Percentiles rank a stretch among this genome's conserved stretches.
Evolutionary conservation across 1,140 invertebrate species (phyloP).

Genomic region (Phthorimaea operculella): DNA sequence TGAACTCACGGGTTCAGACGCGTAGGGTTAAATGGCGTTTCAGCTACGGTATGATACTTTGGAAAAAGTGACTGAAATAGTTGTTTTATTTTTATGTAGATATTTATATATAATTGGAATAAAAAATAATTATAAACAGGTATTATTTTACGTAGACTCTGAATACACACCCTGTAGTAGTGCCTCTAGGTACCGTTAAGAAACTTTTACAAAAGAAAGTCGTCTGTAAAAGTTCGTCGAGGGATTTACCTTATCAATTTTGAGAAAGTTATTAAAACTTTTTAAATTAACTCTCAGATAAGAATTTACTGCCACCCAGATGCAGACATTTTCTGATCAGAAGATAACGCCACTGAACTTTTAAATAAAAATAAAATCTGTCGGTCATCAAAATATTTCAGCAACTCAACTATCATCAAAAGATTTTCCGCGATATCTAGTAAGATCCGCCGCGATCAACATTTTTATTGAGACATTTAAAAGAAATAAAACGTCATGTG

Average conservation of each 20-base stretch:
- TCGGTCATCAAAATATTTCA: neutral
- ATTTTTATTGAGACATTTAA: neutral
- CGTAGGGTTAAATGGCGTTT: conserved; percentile 15
- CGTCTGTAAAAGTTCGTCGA: neutral
- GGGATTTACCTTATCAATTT: conserved; percentile 25
- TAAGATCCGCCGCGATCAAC: too few species aligned
- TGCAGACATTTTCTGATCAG: neutral
- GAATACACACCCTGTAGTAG: too few species aligned
- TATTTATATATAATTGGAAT: too few species aligned
- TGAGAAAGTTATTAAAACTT: conserved; percentile 29
- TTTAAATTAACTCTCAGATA: conserved; percentile 23
- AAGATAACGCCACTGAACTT: neutral
- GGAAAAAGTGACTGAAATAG: too few species aligned
- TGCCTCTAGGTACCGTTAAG: too few species aligned
- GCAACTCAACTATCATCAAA: neutral
- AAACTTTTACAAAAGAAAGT: neutral
- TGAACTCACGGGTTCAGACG: conserved; percentile 19
- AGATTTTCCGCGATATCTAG: too few species aligned
- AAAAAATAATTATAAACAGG: too few species aligned
- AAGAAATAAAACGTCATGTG: neutral
- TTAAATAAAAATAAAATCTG: neutral
- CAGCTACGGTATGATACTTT: neutral
- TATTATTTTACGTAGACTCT: too few species aligned
- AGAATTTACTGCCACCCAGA: conserved; percentile 12
- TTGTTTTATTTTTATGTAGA: too few species aligned